Evolutionary conservation across 1,140 invertebrate species (phyloP).

Genomic region (Bathynomus jamesi): DNA sequence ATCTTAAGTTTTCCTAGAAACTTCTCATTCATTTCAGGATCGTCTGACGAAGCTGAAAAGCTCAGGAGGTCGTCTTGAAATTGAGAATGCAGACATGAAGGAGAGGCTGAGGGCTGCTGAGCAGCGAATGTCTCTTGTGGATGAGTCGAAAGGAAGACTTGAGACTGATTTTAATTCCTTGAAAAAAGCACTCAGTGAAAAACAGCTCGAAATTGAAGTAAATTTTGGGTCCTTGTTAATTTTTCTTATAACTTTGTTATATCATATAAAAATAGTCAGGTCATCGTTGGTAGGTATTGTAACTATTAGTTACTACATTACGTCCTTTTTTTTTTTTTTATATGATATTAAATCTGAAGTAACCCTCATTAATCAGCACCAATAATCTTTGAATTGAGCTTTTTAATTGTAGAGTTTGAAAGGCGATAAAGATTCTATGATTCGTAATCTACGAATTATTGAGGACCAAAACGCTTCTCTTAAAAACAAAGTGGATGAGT

Average conservation of each 20-base stretch:
- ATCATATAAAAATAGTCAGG: no score
- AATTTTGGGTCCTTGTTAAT: not conserved
- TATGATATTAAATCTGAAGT: no score
- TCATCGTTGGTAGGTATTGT: no score
- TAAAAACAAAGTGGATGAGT: conserved; percentile 28
- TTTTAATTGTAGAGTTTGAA: conserved; percentile 5
- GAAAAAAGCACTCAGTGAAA: conserved; percentile 27
- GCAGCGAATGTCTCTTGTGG: conserved; percentile 24
- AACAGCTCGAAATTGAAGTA: conserved; percentile 34
- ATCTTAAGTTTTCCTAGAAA: no score
- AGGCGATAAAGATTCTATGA: conserved; percentile 4
- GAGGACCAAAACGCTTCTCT: conserved; percentile 31
- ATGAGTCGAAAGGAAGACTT: conserved; percentile 29
- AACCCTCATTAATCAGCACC: no score
- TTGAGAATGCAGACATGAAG: conserved; percentile 26
- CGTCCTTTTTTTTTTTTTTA: no score
- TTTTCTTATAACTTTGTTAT: not conserved
- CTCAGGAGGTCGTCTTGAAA: conserved; percentile 24
- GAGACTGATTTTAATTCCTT: conserved; percentile 26
- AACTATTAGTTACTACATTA: no score
- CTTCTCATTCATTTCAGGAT: no score
- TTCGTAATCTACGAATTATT: conserved; percentile 18
- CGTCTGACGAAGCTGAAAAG: conserved; percentile 29
- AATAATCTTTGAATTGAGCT: no score
- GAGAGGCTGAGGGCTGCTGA: conserved; percentile 24